Base-by-base conservation (phyloP, 2,888 invertebrate genomes). In the Oscheius sp. region DNA sequence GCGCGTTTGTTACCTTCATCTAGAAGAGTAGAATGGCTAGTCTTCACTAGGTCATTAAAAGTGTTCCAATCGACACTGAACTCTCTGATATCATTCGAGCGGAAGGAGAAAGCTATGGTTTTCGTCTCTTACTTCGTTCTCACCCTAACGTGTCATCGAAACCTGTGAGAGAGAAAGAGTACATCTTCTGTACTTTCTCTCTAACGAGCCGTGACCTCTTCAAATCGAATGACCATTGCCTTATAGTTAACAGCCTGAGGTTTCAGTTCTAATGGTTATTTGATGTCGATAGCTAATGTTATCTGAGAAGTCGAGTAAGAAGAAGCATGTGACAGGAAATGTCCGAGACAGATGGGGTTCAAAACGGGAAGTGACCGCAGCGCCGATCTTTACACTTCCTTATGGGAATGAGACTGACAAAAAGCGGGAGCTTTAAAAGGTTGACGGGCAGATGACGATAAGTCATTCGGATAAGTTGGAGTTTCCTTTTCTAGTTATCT, bases 301-400 rank as follows among this genome's bases (percentile, higher is more conserved):
- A 60, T 3, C 42, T 42, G 42, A 42, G 42, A 60, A 42, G 60
- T 60, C 60, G 7, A 3, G 42, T 5, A 42, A 35, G 60, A 35
- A 60, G 60, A 60, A 60, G 42, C 60, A 60, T 11, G 42, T 60
- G 37, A 63, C 63, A 62, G 60, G 37, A 60, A 37, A 13, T 63
- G 47, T n/a, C 63, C 60, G 60, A 37, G 58, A 58, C n/a, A 11
- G n/a, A 62, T 13, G 60, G 37, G 48, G 63, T 63, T 63, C 50
- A 10, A 32, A 35, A 37, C 60, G 60, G 60, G 35, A 13, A 50
- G 48, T 63, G 60, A 60, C 60, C 60, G 5, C 37, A 1, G 60
- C 42, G 10, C 21, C 37, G 35, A 60, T 35, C 48, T 63, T 63
- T 63, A 63, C 63, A 63, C 63, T 63, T 63, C 63, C 48, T 63